These are phyloP conservation scores for Rhynchomys soricoides DNA, from an alignment of 2,113 vertebrate genomes.

Conservation along the genomic window DNA sequence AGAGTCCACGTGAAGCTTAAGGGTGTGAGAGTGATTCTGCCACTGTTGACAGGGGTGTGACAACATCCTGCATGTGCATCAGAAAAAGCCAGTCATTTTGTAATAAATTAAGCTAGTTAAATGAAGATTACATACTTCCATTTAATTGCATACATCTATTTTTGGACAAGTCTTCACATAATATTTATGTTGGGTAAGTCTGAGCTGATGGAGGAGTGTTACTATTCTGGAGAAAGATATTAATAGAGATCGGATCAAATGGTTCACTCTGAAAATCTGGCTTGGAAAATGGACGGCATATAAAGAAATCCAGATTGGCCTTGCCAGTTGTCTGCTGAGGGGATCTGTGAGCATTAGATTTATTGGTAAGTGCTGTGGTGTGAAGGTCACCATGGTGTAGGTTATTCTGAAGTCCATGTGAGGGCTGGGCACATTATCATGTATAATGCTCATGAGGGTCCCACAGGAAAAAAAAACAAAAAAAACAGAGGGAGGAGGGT, in stretches of 20 bases:
- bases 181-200: constrained; percentile 1
- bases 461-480: not conserved
- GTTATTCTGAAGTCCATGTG: not conserved
- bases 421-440: not conserved
- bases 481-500: not conserved
- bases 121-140: not conserved
- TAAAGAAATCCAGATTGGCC: not conserved
- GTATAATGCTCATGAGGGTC: no score
- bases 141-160: constrained; percentile 13
- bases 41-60: not conserved
- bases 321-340: not conserved
- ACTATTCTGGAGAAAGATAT: constrained; percentile 10
- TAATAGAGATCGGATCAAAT: not conserved
- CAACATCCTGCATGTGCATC: no score
- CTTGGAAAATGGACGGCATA: not conserved
- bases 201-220: not conserved
- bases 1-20: not conserved
- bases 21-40: not conserved
- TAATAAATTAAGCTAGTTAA: not conserved
- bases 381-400: not conserved
- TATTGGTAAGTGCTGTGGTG: not conserved
- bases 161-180: not conserved
- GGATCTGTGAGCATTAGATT: not conserved
- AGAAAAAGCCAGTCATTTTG: not conserved
- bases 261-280: not conserved